phyloP scores from a whole-genome alignment of 2,797 vertebrate genomes.

The Hafferia zeledoni region DNA sequence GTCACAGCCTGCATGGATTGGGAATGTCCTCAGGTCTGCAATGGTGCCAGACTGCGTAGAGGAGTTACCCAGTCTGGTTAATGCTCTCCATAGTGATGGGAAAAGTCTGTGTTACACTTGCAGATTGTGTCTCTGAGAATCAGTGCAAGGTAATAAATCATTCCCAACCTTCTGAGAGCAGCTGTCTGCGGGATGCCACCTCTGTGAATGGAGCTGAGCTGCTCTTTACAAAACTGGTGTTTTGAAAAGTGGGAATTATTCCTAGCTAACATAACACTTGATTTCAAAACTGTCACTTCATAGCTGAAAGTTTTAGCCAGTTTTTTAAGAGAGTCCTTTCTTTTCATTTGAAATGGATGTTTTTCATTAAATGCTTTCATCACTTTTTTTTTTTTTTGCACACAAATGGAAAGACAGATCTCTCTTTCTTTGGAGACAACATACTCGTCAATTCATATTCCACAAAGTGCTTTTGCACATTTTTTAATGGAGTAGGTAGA shows the following conservation, averaged over 20 bases:
- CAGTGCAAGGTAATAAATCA: not conserved
- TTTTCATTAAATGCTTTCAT: not conserved
- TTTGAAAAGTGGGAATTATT: not conserved
- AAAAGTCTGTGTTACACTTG: not conserved
- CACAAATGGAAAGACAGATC: not conserved
- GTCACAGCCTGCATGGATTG: not conserved
- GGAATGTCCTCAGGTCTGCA: not conserved
- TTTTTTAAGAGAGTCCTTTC: not conserved
- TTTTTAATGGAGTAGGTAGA: not conserved
- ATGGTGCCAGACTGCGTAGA: not conserved
- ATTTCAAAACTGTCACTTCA: not conserved
- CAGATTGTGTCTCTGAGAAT: not conserved
- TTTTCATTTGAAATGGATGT: not conserved
- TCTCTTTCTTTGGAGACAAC: not conserved
- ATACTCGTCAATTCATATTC: not conserved
- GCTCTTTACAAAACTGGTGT: not conserved
- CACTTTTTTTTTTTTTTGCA: not conserved
- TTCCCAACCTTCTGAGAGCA: not conserved
- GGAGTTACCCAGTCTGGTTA: not conserved
- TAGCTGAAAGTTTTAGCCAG: not conserved
- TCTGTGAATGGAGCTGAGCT: not conserved
- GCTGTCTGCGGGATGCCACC: not conserved
- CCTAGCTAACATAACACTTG: not conserved
- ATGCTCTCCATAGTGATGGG: not conserved
- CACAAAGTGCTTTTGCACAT: not conserved